phyloP scores from a whole-genome alignment of 2,888 invertebrate species.

The Aleiodes leptofemur region DNA sequence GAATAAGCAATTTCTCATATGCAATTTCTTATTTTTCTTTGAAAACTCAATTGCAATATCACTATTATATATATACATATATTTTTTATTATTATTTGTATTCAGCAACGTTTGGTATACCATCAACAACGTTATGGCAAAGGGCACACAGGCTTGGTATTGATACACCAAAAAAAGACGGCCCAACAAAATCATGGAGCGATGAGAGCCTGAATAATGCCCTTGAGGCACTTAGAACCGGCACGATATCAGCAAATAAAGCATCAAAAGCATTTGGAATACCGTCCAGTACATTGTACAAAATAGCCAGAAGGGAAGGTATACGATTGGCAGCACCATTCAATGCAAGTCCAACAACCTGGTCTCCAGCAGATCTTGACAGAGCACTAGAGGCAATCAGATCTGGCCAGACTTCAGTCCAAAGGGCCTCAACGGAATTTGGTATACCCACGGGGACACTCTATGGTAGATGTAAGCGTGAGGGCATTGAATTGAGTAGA shows the following conservation, averaged over 20 bases:
- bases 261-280: constrained; percentile 94
- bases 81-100: constrained; percentile 3
- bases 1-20: neutral
- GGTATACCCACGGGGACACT: constrained; percentile 93
- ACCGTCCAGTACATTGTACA: constrained; percentile 93
- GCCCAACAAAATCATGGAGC: constrained; percentile 91
- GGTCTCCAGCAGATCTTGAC: constrained; percentile 90
- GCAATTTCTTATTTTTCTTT: neutral
- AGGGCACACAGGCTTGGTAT: constrained; percentile 92
- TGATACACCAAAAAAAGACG: constrained; percentile 94
- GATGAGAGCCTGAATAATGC: constrained; percentile 90
- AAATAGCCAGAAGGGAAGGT: constrained; percentile 92
- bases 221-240: constrained; percentile 87
- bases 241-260: constrained; percentile 92
- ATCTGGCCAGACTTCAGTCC: constrained; percentile 88
- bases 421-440: constrained; percentile 89
- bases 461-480: constrained; percentile 91
- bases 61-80: no score
- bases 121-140: constrained; percentile 94
- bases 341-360: constrained; percentile 92
- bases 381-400: constrained; percentile 89
- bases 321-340: constrained; percentile 92
- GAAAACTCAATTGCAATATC: neutral
- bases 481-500: constrained; percentile 91
- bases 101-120: constrained; percentile 90